phyloP scores from a whole-genome alignment of 2,113 vertebrate genomes.

The Polypterus senegalus region DNA sequence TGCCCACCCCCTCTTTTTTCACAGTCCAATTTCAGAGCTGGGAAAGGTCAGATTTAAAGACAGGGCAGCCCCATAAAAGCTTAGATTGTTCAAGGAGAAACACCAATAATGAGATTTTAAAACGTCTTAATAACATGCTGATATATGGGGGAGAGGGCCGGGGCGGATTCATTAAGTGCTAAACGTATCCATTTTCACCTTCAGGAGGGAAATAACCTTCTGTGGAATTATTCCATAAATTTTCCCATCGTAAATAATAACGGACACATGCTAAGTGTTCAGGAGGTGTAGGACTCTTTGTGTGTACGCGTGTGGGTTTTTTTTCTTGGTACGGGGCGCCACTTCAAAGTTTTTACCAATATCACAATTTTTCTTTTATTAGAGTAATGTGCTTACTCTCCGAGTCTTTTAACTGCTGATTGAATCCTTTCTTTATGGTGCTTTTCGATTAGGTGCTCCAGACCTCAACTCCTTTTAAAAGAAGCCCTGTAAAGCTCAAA shows the following conservation, averaged over 20 bases:
- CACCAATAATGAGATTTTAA: constrained; percentile 70
- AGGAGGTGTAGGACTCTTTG: constrained; percentile 35
- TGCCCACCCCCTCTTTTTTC: constrained; percentile 32
- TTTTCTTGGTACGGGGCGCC: constrained; percentile 14
- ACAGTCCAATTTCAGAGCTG: constrained; percentile 33
- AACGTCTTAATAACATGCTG: constrained; percentile 72
- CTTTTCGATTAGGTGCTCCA: too few species aligned
- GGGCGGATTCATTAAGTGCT: constrained; percentile 63
- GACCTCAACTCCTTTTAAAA: too few species aligned
- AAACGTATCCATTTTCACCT: constrained; percentile 67
- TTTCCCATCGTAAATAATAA: constrained; percentile 62
- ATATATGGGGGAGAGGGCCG: constrained; percentile 54
- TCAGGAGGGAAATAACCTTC: constrained; percentile 60
- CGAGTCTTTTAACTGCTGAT: too few species aligned
- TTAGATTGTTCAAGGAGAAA: constrained; percentile 69
- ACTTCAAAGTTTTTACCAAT: too few species aligned
- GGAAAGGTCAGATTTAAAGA: constrained; percentile 67
- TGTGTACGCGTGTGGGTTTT: constrained; percentile 14
- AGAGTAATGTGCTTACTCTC: too few species aligned
- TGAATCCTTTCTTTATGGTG: too few species aligned
- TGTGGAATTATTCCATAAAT: constrained; percentile 64
- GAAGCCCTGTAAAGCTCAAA: too few species aligned
- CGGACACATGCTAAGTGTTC: constrained; percentile 44
- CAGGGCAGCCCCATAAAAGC: constrained; percentile 61
- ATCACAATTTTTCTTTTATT: too few species aligned